A percentile compares a stretch with the other conserved stretches of the same genome.
These are phyloP conservation scores for Leucopternis melanops DNA, from an alignment of 2,113 vertebrate species.

Conservation along the genomic window DNA sequence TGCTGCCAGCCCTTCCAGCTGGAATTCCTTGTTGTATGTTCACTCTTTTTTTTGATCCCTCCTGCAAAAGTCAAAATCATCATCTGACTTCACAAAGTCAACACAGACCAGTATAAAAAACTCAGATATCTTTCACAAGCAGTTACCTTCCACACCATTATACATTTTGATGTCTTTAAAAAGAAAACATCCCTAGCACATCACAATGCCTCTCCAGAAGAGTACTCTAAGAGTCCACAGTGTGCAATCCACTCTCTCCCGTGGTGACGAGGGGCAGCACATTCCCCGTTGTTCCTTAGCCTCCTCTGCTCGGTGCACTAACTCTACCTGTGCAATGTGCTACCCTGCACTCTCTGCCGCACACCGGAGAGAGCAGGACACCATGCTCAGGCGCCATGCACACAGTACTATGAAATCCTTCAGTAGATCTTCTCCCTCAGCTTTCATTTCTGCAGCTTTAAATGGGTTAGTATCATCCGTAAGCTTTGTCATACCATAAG, in stretches of 20 bases:
- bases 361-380: neutral
- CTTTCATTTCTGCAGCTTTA: neutral
- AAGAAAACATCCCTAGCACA: neutral
- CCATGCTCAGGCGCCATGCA: too few species aligned
- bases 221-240: neutral
- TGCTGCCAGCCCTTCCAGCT: neutral
- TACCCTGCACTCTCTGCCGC: neutral
- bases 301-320: neutral
- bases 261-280: neutral
- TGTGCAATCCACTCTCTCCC: neutral
- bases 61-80: neutral
- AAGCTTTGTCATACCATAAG: neutral
- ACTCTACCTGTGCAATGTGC: neutral
- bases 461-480: neutral
- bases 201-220: neutral
- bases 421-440: neutral
- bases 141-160: neutral
- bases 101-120: neutral
- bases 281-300: neutral
- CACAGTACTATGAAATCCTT: neutral
- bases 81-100: neutral
- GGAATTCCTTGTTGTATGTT: neutral
- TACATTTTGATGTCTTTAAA: neutral
- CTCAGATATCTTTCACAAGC: neutral
- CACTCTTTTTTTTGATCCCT: neutral